Evolutionary conservation across 2,888 invertebrate species (phyloP), one percentile per base, ranked within the genome.

Genomic region (Timema cristinae): DNA sequence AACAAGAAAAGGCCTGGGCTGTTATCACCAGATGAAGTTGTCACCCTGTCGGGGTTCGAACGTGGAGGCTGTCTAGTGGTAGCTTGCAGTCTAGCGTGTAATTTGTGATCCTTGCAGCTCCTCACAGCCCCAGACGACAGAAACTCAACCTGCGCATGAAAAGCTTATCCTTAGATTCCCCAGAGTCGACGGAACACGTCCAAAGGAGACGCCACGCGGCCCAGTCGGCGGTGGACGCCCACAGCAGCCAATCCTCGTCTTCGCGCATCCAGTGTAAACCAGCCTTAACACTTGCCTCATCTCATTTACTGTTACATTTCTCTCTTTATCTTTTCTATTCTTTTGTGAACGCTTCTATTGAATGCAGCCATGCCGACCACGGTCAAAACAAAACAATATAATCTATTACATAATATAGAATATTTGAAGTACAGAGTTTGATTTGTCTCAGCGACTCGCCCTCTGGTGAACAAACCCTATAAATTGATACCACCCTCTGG

Each of bases 111-210:
- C 47, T 63, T 63, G 83, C 89, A 95, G 95, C 95, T 82, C 96
- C 95, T 79, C 96, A 97, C 85, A 97, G 96, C 83, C 97, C 97
- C 80, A 90, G 96, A 82, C 91, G 95, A 75, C 95, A 96, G 87
- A 94, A 96, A 86, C 88, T 97, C 85, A 96, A 97, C 86, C 90
- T 97, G 84, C 90, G 97, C 82, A 97, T 97, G 97, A 97, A 98
- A 89, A 96, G 96, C 82, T 89, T 97, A 79, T 97, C 97, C 75
- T 86, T 97, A 89, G 97, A 97, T 84, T 96, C 96, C 51, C 97
- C 97, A 75, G 97, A 97, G 83, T 94, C 94, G 79, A 91, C 93
- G 74, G 94, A 95, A 82, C 91, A 91, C 80, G 89, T 88, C 56
- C 90, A 91, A 79, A 86, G 94, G 79, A 87, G 94, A 66, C 88